A percentile compares a stretch with the other conserved stretches of the same genome.
Conservation (phyloP, 2,797 vertebrate genomes). For the Girardinus metallicus region DNA sequence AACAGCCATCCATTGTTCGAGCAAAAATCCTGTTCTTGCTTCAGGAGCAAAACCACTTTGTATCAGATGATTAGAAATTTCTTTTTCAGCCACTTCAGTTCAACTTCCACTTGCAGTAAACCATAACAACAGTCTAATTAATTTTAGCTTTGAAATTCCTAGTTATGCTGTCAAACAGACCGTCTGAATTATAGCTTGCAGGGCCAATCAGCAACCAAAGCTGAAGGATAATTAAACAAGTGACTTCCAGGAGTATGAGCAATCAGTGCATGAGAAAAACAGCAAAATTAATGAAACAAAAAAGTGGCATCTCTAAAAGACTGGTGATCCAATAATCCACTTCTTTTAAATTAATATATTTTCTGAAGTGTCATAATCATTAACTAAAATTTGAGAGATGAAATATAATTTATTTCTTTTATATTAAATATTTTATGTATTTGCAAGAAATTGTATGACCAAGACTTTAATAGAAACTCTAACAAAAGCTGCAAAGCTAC, state of each 20-base stretch:
- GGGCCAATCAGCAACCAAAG: constrained; percentile 35
- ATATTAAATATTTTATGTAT: neutral
- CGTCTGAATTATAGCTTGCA: constrained; percentile 38
- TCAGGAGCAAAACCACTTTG: constrained; percentile 49
- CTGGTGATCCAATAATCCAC: neutral
- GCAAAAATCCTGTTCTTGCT: constrained; percentile 45
- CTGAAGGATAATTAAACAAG: constrained; percentile 61
- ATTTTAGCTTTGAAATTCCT: constrained; percentile 59
- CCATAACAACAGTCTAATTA: constrained; percentile 61
- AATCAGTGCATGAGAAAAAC: neutral
- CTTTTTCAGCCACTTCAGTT: constrained; percentile 49
- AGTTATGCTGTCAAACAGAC: constrained; percentile 41
- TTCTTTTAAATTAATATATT: neutral
- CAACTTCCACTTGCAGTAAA: constrained; percentile 61
- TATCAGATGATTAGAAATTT: constrained; percentile 57
- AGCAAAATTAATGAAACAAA: neutral
- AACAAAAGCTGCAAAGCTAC: neutral
- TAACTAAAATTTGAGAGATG: neutral
- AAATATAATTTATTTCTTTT: neutral
- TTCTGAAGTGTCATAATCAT: neutral
- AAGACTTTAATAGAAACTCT: neutral
- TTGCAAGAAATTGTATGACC: neutral
- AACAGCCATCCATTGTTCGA: constrained; percentile 44
- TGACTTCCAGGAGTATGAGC: constrained; percentile 51
- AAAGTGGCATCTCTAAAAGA: neutral